A percentile compares a stretch with the other conserved stretches of the same genome.
Conservation (phyloP, 2,797 vertebrate species). For the Rhynchotus rufescens region DNA sequence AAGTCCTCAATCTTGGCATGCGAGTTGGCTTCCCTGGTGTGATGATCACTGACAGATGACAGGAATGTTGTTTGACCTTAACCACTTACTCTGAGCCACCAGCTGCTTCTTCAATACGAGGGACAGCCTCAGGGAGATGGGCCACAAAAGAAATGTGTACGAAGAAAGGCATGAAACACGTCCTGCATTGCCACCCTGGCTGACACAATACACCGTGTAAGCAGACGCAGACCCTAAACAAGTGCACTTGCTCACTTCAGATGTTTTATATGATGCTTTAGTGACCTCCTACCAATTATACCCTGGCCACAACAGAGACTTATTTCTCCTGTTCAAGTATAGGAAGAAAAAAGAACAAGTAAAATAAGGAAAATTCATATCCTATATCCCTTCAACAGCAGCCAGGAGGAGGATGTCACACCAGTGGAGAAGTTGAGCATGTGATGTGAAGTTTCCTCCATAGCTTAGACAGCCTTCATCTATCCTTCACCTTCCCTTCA, state of each 20-base stretch:
- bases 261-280: neutral
- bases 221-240: neutral
- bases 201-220: neutral
- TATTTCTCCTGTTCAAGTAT: neutral
- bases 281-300: neutral
- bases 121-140: neutral
- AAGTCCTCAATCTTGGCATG: neutral
- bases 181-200: neutral
- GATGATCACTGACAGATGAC: neutral
- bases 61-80: neutral
- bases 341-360: neutral
- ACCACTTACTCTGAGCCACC: neutral
- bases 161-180: neutral
- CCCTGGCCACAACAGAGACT: neutral
- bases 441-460: neutral
- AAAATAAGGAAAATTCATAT: neutral
- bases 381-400: neutral
- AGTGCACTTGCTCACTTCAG: neutral
- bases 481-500: conserved; percentile 17
- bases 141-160: neutral
- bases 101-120: neutral
- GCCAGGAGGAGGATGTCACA: neutral
- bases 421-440: neutral
- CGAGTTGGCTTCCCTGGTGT: neutral
- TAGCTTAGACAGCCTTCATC: neutral